A percentile compares a stretch with the other conserved stretches of the same genome.
Conservation (phyloP, 2,888 invertebrate genomes). For the Drosophila picticornis region DNA sequence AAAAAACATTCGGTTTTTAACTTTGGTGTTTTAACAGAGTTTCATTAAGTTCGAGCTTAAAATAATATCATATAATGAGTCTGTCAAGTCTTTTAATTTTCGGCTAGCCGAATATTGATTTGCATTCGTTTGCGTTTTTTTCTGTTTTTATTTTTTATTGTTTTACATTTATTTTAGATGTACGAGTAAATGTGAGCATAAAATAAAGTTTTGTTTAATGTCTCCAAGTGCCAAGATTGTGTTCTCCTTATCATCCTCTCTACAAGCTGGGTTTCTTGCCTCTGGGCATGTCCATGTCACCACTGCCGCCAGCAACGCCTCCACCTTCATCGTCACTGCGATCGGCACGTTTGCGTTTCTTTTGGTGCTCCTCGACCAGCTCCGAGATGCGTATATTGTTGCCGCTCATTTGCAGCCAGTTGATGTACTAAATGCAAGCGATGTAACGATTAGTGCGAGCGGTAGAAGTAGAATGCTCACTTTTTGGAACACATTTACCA, state of each 20-base stretch:
- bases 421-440: conserved; percentile 73
- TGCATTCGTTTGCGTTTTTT: neutral
- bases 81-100: conserved; percentile 6
- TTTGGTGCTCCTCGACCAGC: conserved; percentile 83
- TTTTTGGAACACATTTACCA: conserved; percentile 53
- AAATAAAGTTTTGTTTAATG: conserved; percentile 45
- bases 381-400: conserved; percentile 80
- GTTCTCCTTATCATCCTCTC: conserved; percentile 5
- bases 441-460: neutral
- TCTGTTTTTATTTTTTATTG: conserved; percentile 7
- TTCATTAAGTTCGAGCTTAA: neutral
- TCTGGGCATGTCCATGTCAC: conserved; percentile 43
- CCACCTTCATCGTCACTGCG: conserved; percentile 73
- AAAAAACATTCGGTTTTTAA: neutral
- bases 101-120: conserved; percentile 5
- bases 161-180: conserved; percentile 25
- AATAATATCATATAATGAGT: conserved; percentile 10
- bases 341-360: conserved; percentile 82
- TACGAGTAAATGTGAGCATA: conserved; percentile 23
- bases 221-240: conserved; percentile 1
- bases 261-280: conserved; percentile 63
- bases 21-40: neutral
- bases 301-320: conserved; percentile 65
- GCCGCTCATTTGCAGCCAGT: conserved; percentile 84
- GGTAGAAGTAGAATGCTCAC: neutral